A percentile compares a stretch with the other conserved stretches of the same genome.
These are phyloP conservation scores for Hedychridium roseum DNA, from an alignment of 2,888 invertebrate species.

Conservation along the genomic window DNA sequence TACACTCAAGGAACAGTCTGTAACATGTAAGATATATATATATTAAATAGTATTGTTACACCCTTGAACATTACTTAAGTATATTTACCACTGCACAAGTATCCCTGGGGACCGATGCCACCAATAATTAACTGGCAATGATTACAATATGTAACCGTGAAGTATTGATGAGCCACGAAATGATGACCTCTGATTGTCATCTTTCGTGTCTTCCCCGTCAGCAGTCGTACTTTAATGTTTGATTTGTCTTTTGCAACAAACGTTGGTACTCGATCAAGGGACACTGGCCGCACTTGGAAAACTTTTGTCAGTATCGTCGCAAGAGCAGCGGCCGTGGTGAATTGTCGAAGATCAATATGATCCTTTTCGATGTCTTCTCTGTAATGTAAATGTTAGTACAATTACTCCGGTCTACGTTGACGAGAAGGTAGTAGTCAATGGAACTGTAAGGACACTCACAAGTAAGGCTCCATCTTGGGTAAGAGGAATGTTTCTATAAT, in stretches of 20 bases:
- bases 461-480: conserved; percentile 75
- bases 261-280: conserved; percentile 79
- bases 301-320: conserved; percentile 83
- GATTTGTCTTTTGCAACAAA: conserved; percentile 88
- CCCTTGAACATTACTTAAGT: neutral
- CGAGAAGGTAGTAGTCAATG: neutral
- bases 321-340: conserved; percentile 79
- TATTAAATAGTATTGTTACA: neutral
- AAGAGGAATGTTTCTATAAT: conserved; percentile 78
- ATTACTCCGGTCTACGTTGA: neutral
- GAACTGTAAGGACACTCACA: conserved; percentile 64
- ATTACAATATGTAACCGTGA: conserved; percentile 90
- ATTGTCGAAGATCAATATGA: conserved; percentile 68
- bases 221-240: conserved; percentile 70
- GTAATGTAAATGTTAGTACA: conserved; percentile 32
- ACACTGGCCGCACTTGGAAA: conserved; percentile 73
- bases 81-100: conserved; percentile 85
- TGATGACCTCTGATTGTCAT: conserved; percentile 88
- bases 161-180: conserved; percentile 87
- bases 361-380: conserved; percentile 74
- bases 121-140: conserved; percentile 91
- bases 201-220: conserved; percentile 76
- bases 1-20: conserved; percentile 88
- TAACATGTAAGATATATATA: conserved; percentile 28
- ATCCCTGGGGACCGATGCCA: conserved; percentile 97